Evolutionary conservation across 2,888 invertebrate species (phyloP).

Genomic region (Athalia circularis): DNA sequence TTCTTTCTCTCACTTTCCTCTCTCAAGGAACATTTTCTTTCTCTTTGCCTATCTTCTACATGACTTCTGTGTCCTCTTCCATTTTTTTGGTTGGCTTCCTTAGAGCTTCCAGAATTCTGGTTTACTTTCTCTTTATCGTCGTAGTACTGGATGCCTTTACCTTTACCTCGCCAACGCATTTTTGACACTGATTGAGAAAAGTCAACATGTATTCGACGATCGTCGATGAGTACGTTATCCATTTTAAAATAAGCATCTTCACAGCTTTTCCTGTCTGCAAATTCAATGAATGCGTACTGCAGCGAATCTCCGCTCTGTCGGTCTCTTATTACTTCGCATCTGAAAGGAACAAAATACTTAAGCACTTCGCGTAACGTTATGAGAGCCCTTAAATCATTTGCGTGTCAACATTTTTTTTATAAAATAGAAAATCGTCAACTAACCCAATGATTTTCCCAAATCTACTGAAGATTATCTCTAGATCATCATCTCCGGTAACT

Average conservation of each 20-base stretch:
- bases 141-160: slow-evolving; percentile 83
- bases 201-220: slow-evolving; percentile 98
- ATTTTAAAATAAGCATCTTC: slow-evolving; percentile 99
- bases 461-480: slow-evolving; percentile 97
- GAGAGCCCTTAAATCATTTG: too few relatives aligned
- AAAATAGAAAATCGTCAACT: slow-evolving; percentile 45
- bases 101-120: slow-evolving; percentile 48
- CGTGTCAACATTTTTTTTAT: background rate
- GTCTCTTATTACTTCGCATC: slow-evolving; percentile 97
- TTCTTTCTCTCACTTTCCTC: slow-evolving; percentile 46
- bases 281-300: slow-evolving; percentile 99
- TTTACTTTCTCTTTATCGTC: slow-evolving; percentile 57
- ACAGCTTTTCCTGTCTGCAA: slow-evolving; percentile 92
- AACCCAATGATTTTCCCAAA: slow-evolving; percentile 92
- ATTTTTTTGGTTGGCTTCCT: slow-evolving; percentile 52
- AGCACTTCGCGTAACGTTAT: too few relatives aligned
- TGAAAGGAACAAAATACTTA: slow-evolving; percentile 63
- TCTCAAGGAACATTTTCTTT: slow-evolving; percentile 35
- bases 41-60: slow-evolving; percentile 50
- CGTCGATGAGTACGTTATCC: slow-evolving; percentile 99
- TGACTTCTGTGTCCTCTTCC: slow-evolving; percentile 49
- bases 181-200: slow-evolving; percentile 99
- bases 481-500: slow-evolving; percentile 96
- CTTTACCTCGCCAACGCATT: slow-evolving; percentile 93
- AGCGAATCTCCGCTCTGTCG: slow-evolving; percentile 94